phyloP scores from a whole-genome alignment of 1,140 invertebrate species.

The Glossosoma conforme region DNA sequence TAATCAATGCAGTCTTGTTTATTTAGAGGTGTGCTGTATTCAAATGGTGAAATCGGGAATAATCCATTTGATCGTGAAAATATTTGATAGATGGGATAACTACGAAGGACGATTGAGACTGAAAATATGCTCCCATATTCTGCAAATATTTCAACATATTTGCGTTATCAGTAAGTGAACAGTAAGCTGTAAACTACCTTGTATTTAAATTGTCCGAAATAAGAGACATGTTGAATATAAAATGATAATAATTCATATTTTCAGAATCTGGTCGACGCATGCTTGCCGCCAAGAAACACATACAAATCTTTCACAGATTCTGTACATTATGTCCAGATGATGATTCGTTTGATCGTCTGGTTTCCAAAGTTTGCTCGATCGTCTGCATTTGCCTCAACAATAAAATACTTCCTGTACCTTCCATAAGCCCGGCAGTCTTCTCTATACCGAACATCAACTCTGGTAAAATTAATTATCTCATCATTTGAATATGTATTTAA shows the following conservation, averaged over 20 bases:
- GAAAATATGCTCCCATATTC: slow-evolving; percentile 56
- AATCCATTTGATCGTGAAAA: slow-evolving; percentile 51
- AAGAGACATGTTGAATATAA: slow-evolving; percentile 11
- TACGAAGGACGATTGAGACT: slow-evolving; percentile 58
- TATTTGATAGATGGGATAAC: slow-evolving; percentile 63
- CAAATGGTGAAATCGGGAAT: slow-evolving; percentile 59
- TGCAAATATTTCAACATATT: slow-evolving; percentile 58
- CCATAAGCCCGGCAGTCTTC: slow-evolving; percentile 50
- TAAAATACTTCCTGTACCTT: slow-evolving; percentile 56
- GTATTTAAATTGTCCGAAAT: slow-evolving; percentile 1
- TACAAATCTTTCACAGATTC: slow-evolving; percentile 58
- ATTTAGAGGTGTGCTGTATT: slow-evolving; percentile 56
- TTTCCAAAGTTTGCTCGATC: slow-evolving; percentile 58
- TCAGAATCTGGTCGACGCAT: slow-evolving; percentile 56
- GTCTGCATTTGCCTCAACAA: slow-evolving; percentile 61
- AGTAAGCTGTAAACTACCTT: slow-evolving; percentile 18
- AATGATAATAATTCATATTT: slow-evolving; percentile 24
- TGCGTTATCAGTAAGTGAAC: slow-evolving; percentile 61
- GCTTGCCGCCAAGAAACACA: slow-evolving; percentile 56
- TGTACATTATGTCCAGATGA: slow-evolving; percentile 61
- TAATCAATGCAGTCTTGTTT: slow-evolving; percentile 3
- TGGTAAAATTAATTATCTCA: slow-evolving; percentile 31
- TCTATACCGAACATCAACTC: slow-evolving; percentile 47
- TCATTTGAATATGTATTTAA: slow-evolving; percentile 3
- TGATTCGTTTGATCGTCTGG: slow-evolving; percentile 56